Conservation (phyloP, 2,888 invertebrate species). For the Achlya flavicornis region DNA sequence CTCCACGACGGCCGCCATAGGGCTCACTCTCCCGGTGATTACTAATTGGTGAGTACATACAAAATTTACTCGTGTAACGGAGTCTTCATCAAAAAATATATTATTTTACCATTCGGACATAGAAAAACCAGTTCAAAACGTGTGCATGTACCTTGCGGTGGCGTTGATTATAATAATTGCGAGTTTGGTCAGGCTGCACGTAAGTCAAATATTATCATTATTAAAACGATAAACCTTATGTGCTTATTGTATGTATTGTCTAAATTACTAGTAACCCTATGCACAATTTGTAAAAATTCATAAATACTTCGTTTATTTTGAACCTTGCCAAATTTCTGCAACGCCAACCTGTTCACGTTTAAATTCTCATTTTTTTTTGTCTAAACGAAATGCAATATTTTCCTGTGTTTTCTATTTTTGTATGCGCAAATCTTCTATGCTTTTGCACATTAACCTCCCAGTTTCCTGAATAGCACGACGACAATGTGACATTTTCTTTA, state of each 20-base stretch:
- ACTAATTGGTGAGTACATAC: slow-evolving; percentile 69
- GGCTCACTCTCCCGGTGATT: slow-evolving; percentile 64
- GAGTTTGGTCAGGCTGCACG: slow-evolving; percentile 77
- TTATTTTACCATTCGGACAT: slow-evolving; percentile 8
- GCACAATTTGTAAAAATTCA: not conserved
- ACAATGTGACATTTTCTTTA: slow-evolving; percentile 2
- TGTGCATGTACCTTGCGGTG: slow-evolving; percentile 81
- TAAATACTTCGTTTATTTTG: not conserved
- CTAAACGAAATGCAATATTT: not conserved
- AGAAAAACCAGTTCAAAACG: slow-evolving; percentile 44
- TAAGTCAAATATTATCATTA: slow-evolving; percentile 59
- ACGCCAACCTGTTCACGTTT: slow-evolving; percentile 1
- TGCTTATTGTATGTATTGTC: not conserved
- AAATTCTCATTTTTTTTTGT: not conserved
- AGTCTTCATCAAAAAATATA: slow-evolving; percentile 13
- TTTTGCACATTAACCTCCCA: not conserved
- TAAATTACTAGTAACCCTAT: slow-evolving; percentile 12
- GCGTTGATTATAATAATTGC: slow-evolving; percentile 78
- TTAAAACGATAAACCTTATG: slow-evolving; percentile 8
- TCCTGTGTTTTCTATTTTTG: not conserved
- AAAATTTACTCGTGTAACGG: slow-evolving; percentile 53
- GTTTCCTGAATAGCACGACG: not conserved
- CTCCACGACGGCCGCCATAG: slow-evolving; percentile 23
- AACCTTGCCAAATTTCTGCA: not conserved
- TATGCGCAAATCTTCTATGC: slow-evolving; percentile 7